Evolutionary conservation across 2,888 invertebrate genomes (phyloP), one percentile per base, ranked within the genome.

Genomic region (Ornithoptera priamus): DNA sequence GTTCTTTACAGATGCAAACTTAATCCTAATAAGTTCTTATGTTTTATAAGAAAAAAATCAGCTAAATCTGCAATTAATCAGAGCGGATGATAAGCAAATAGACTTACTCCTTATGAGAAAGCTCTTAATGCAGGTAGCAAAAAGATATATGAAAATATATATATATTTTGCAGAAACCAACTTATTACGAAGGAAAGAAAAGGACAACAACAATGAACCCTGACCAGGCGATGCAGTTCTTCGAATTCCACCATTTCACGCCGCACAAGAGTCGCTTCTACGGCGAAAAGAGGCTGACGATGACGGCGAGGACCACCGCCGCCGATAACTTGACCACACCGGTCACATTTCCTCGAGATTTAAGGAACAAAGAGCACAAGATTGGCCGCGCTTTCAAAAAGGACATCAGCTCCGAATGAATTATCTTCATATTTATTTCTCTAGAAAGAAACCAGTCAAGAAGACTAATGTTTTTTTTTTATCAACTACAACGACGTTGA

Each of bases 141-240:
- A 7, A 10, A 39, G 1, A 39, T 7, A 2, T 39, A 10, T 39
- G 39, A 10, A 10, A 10, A 39, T 39, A 39, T 7, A 10, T 39
- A 39, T 39, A 39, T 36, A 36, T 53, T 57, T 30, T 62, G 12
- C 80, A 89, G 89, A 89, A 89, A 87, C 83, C 87, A 0, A 66
- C 20, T 0, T 84, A 89, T 77, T 86, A 87, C 75, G 78, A 77
- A 3, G 83, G 78, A 1, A 72, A 71, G 36, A 78, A 72, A 10
- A 78, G 76, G 0, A 85, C 85, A 0, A 87, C 87, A 0, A 81
- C 85, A 0, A 73, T 77, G 0, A 75, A 63, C 24, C 74, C 76
- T 1, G 22, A 46, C 0, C 5, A 22, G 15, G 42, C 65, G 2
- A 5, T 69, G 53, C 12, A 66, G n/a, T 62, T 42, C 24, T 69